phyloP scores from a whole-genome alignment of 2,888 invertebrate species.

The Stratiomys singularior region DNA sequence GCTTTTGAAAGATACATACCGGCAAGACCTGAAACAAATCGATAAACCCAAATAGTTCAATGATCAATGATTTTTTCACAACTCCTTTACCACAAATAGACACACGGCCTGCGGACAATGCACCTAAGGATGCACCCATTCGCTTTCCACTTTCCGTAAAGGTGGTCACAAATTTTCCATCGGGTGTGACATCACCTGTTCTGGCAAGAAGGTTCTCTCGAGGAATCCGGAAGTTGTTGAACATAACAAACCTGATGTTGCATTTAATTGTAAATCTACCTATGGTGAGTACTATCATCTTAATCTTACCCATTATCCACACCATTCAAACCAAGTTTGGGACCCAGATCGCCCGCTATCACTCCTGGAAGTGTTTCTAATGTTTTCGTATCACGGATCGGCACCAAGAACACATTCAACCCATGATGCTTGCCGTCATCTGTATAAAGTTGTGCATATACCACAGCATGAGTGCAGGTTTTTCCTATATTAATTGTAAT shows the following conservation, averaged over 20 bases:
- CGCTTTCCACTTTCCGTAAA: conserved; percentile 86
- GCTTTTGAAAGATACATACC: conserved; percentile 76
- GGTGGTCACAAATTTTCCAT: conserved; percentile 83
- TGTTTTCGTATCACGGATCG: conserved; percentile 80
- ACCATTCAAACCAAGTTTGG: conserved; percentile 90
- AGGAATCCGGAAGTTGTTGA: conserved; percentile 83
- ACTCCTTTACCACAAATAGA: conserved; percentile 70
- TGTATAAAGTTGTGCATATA: conserved; percentile 88
- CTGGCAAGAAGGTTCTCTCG: conserved; percentile 83
- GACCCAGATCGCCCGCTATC: conserved; percentile 90
- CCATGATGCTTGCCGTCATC: conserved; percentile 84
- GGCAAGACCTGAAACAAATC: conserved; percentile 64
- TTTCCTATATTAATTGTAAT: conserved; percentile 68
- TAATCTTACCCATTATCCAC: conserved; percentile 86
- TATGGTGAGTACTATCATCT: not conserved
- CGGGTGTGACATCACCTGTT: conserved; percentile 84
- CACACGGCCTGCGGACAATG: conserved; percentile 84
- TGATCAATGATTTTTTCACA: not conserved
- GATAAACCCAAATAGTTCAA: not conserved
- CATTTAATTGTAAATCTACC: not conserved
- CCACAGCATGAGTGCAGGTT: conserved; percentile 85
- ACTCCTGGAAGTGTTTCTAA: conserved; percentile 80
- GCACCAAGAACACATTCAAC: conserved; percentile 89
- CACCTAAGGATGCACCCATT: conserved; percentile 85
- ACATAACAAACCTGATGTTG: conserved; percentile 73